A percentile compares a stretch with the other conserved stretches of the same genome.
Conservation (phyloP, 2,888 invertebrate species). For the Oxyteleia sp. region DNA sequence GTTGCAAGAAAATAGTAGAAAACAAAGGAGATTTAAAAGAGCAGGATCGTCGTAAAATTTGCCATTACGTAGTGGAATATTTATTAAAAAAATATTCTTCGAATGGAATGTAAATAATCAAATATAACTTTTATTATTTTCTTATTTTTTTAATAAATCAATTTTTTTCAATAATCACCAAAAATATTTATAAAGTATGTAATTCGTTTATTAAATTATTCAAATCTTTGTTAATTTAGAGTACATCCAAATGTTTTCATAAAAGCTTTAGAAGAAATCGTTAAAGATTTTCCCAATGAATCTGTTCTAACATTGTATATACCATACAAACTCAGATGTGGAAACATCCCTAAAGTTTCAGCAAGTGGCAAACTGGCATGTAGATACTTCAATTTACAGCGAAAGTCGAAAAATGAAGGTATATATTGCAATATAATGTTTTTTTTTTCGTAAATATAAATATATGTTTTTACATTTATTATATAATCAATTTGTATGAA, state of each 20-base stretch:
- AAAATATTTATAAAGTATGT: not conserved
- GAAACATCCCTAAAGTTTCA: conserved; percentile 20
- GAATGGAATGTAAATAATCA: not conserved
- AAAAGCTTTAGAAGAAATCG: conserved; percentile 29
- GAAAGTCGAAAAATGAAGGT: not conserved
- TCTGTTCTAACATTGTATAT: conserved; percentile 28
- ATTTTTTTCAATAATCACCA: too few species aligned
- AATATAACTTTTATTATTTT: too few species aligned
- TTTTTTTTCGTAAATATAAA: too few species aligned
- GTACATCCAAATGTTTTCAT: conserved; percentile 3
- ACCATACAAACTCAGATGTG: conserved; percentile 32
- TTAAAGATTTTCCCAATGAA: conserved; percentile 10
- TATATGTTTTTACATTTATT: too few species aligned
- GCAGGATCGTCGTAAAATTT: not conserved
- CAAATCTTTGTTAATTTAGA: conserved; percentile 9
- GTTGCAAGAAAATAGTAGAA: not conserved
- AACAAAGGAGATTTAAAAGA: too few species aligned
- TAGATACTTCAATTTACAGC: conserved; percentile 15
- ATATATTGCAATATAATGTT: not conserved
- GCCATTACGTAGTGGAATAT: conserved; percentile 1
- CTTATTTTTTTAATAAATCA: too few species aligned
- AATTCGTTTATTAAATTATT: not conserved
- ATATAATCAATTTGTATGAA: too few species aligned
- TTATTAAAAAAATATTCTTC: conserved; percentile 1
- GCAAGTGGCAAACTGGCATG: conserved; percentile 28